phyloP scores from a whole-genome alignment of 2,888 invertebrate species.

The Geophilus truncorum region DNA sequence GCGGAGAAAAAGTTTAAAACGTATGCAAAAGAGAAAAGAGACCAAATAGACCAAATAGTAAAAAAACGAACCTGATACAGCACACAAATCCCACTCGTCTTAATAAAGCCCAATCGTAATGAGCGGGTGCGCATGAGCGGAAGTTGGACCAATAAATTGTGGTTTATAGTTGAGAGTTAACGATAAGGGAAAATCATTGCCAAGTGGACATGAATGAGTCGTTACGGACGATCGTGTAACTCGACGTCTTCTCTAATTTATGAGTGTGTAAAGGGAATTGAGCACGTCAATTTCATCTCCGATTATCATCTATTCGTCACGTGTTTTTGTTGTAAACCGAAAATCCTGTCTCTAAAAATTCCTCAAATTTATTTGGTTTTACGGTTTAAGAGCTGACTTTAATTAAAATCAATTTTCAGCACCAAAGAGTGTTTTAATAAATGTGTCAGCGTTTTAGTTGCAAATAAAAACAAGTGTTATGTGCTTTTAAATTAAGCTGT shows the following conservation, averaged over 20 bases:
- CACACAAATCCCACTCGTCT: slow-evolving; percentile 1
- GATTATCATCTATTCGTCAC: not conserved
- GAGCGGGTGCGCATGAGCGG: slow-evolving; percentile 3
- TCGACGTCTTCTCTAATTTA: slow-evolving; percentile 18
- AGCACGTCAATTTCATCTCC: not conserved
- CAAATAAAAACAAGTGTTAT: too few relatives aligned
- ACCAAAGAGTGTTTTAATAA: too few relatives aligned
- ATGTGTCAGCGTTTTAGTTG: too few relatives aligned
- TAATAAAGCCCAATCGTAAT: not conserved
- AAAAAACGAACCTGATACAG: slow-evolving; percentile 1
- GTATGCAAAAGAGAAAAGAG: slow-evolving; percentile 6
- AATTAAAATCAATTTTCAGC: too few relatives aligned
- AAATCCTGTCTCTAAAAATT: too few relatives aligned
- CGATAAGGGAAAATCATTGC: slow-evolving; percentile 13
- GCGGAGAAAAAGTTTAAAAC: not conserved
- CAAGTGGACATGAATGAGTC: slow-evolving; percentile 25
- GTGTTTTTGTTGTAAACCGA: not conserved
- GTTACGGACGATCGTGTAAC: slow-evolving; percentile 9
- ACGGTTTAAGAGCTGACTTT: too few relatives aligned
- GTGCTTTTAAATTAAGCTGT: not conserved
- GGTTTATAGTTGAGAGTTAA: slow-evolving; percentile 27
- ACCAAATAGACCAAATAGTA: not conserved
- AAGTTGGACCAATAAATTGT: slow-evolving; percentile 5
- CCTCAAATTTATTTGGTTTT: too few relatives aligned
- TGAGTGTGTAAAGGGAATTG: not conserved